Evolutionary conservation across 2,797 vertebrate species (phyloP).

Genomic region (Cirrhinus mrigala): DNA sequence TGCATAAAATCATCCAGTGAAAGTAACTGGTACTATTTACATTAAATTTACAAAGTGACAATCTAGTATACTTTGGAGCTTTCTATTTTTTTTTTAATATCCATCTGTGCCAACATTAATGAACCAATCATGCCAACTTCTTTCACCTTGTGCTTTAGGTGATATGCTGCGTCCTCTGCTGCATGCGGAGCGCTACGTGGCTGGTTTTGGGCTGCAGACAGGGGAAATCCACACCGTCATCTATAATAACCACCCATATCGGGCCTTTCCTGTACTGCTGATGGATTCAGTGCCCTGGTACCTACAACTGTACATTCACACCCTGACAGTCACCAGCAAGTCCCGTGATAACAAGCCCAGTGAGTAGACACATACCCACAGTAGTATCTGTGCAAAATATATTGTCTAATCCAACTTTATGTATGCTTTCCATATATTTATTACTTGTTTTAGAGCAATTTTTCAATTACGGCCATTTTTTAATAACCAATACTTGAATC

Average conservation of each 20-base stretch:
- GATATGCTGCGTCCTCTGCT: conserved; percentile 85
- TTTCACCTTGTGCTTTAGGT: conserved; percentile 48
- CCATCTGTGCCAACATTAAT: background rate
- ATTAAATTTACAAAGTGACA: background rate
- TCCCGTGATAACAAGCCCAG: conserved; percentile 94
- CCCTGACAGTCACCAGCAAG: conserved; percentile 91
- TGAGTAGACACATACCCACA: conserved; percentile 71
- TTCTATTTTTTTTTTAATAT: background rate
- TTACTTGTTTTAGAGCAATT: background rate
- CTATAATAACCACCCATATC: conserved; percentile 92
- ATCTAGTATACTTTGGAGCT: background rate
- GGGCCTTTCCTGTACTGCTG: conserved; percentile 92
- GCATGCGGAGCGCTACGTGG: conserved; percentile 92
- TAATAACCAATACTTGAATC: background rate
- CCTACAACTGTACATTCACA: conserved; percentile 94
- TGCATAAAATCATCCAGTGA: background rate
- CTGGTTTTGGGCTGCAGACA: conserved; percentile 91
- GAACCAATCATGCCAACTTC: background rate
- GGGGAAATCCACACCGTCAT: conserved; percentile 94
- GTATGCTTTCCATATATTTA: background rate
- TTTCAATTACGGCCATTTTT: background rate
- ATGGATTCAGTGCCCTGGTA: conserved; percentile 96
- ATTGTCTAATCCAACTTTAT: background rate
- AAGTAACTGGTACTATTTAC: background rate
- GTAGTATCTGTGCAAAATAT: background rate